Conservation (phyloP, 2,113 vertebrate genomes). For the Odontesthes bonariensis region DNA sequence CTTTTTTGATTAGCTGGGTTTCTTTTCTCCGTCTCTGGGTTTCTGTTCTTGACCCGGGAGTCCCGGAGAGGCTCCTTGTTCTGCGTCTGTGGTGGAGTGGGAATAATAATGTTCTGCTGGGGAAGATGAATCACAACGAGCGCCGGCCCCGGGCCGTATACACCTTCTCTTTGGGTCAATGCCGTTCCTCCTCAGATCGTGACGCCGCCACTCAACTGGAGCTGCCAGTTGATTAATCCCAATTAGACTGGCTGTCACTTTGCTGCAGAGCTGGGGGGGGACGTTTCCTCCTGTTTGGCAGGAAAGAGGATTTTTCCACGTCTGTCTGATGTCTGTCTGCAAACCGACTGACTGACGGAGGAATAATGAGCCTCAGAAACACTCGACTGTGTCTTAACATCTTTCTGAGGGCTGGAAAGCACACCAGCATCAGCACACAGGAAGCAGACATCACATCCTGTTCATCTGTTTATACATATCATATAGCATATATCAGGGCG, state of each 20-base stretch:
- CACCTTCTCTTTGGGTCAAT: slow-evolving; percentile 93
- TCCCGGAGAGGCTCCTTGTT: slow-evolving; percentile 82
- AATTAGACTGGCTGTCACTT: slow-evolving; percentile 99
- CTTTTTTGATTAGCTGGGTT: slow-evolving; percentile 67
- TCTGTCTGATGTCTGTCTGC: slow-evolving; percentile 53
- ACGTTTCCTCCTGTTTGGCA: slow-evolving; percentile 63
- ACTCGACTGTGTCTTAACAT: too few species aligned
- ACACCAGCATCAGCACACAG: too few species aligned
- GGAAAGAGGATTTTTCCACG: slow-evolving; percentile 83
- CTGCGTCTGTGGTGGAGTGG: slow-evolving; percentile 81
- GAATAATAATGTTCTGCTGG: slow-evolving; percentile 78
- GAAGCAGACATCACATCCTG: too few species aligned
- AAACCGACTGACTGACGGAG: background rate
- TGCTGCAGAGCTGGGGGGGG: slow-evolving; percentile 81
- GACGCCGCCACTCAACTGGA: slow-evolving; percentile 83
- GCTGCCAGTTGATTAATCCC: slow-evolving; percentile 94
- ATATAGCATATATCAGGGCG: too few species aligned
- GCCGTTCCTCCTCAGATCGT: slow-evolving; percentile 88
- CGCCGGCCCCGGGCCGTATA: slow-evolving; percentile 83
- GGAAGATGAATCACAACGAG: slow-evolving; percentile 84
- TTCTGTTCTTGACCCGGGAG: slow-evolving; percentile 92
- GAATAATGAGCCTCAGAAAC: slow-evolving; percentile 15
- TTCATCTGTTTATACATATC: too few species aligned
- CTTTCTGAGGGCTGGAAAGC: too few species aligned
- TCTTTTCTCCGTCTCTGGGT: slow-evolving; percentile 51